Base-by-base conservation (phyloP, 1,140 invertebrate genomes). In the Aporrectodea caliginosa region DNA sequence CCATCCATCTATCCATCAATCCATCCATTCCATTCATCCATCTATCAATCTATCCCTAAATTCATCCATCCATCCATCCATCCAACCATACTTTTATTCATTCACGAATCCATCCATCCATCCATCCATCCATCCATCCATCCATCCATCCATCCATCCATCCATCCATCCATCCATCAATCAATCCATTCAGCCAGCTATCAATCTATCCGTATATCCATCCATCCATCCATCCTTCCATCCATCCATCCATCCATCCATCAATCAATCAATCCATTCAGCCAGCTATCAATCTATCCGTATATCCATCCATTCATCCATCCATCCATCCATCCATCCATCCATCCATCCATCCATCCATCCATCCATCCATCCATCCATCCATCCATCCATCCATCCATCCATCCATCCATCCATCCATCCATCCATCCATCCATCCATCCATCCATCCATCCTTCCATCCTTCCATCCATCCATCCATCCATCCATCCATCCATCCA, bases 111-210 rank as follows among this genome's bases (percentile, higher is more conserved):
- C 1, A 1, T 70, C 69, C 69, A 70, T 16, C 69, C 1, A 70
- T 70, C 69, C 69, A 70, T 70, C 69, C 69, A 70, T 70, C 69
- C 69, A 70, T 70, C 69, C 69, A 70, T 70, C 69, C 69, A 70
- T 70, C 69, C 69, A 70, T 70, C 69, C 69, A 70, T 70, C 69
- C 69, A 16, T 70, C 69, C 69, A 16, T 70, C 69, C 69, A 70
- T 70, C 69, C n/a, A n/a, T n/a, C n/a, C n/a, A n/a, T n/a, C n/a
- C n/a, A n/a, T n/a, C n/a, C n/a, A n/a, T n/a, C n/a, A n/a, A n/a
- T n/a, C n/a, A n/a, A n/a, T n/a, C n/a, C n/a, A n/a, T n/a, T n/a
- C n/a, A n/a, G n/a, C n/a, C 69, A 16, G 27, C 69, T 30, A 70
- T 70, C 69, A n/a, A 16, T 70, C 69, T 30, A 70, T 70, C 69